Evolutionary conservation across 2,888 invertebrate species (phyloP), one percentile per base, ranked within the genome.

Genomic region (Agrochola litura): DNA sequence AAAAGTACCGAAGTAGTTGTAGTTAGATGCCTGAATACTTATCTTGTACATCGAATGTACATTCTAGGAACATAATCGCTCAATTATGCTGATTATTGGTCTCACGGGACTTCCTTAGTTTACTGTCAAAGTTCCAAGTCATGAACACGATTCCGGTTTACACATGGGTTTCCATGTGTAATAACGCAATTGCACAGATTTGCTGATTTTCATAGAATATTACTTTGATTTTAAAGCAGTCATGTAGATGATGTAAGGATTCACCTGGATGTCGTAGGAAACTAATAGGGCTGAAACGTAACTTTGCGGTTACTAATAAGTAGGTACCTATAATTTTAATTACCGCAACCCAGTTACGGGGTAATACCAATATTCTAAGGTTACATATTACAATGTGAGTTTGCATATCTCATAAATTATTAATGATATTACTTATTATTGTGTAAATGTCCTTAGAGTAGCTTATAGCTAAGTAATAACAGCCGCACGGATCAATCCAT

Each of bases 101-200:
- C 65, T 78, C 52, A 14, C 22, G 58, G 80, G 58, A 8, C 25
- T 79, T 79, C 80, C 73, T 80, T 22, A 41, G 73, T 73, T 25
- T 0, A 12, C 41, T 41, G 14, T 37, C 46, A 37, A 46, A 60
- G 30, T 73, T 52, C 16, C 16, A 65, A 58, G 30, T 72, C 77
- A 79, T 58, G 64, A 79, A 58, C 12, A 65, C 43, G 63, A 46
- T 58, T 49, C 22, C 30, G 12, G 49, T 25, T 54, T 10, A 69
- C 22, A 61, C 77, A 46, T 54, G 43, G 14, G 4, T 46, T 73
- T 30, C 5, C 19, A 25, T 8, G 8, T n/a, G n/a, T n/a, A n/a
- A n/a, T n/a, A n/a, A n/a, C 60, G 8, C 46, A 37, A 30, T 25
- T 75, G 25, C 19, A 60, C 41, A 6, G 14, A 12, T 76, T n/a